Base-by-base conservation (phyloP, 1,140 invertebrate genomes). In the Hermatobates lingyangjiaoensis region DNA sequence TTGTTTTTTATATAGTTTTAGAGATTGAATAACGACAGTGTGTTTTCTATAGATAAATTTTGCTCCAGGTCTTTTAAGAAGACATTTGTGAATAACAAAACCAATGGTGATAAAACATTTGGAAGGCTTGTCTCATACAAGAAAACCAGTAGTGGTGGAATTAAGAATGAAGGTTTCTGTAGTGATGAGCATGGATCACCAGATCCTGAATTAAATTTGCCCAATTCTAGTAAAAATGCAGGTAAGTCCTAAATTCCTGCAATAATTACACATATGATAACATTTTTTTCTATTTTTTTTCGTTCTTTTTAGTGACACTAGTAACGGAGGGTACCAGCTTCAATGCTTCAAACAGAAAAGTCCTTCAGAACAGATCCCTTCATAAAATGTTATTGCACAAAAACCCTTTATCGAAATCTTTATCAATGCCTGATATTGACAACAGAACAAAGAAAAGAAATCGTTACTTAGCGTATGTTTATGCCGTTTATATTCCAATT, bases 371-470 rank as follows among this genome's bases (percentile, higher is more conserved):
- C 42, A 67, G 66, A 48, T 67, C 56, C 58, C 61, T 73, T 2
- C 64, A 68, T 7, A 65, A 71, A 42, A 59, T 75, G 15, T 59
- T 74, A 20, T 62, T 71, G 27, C 60, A 55, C 10, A 71, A 65
- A 51, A 75, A 74, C 59, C 75, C 79, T 0, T 61, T 87, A 24
- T 79, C 83, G 59, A 87, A 86, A 63, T 83, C 83, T 1, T 66
- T 76, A 28, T 87, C 85, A 0, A 78, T 88, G 74, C 84, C 85
- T 0, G 82, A 88, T 59, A 83, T 88, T 53, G 77, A 82, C 52
- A 80, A 77, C 25, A 76, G 76, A 57, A 71, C 66, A 3, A 82
- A 82, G 57, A 84, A 81, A 59, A 65, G 74, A 44, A 76, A 82
- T 58, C 64, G 79, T 55, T 61, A 80, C 3, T 66, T 76, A 54